Evolutionary conservation across 2,888 invertebrate genomes (phyloP), one percentile per base, ranked within the genome.

Genomic region (Chrysodeixis includens): DNA sequence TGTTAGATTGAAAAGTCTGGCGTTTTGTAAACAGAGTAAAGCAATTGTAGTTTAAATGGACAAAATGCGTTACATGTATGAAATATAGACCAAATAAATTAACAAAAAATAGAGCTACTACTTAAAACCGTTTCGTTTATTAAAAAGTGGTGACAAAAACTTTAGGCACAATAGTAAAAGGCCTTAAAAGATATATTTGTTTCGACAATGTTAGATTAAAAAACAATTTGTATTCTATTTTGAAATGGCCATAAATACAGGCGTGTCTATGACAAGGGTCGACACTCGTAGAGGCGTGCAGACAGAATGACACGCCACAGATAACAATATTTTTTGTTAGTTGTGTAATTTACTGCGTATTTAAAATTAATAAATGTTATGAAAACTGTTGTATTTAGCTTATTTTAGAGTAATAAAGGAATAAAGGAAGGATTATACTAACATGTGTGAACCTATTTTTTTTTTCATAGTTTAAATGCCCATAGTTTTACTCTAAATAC

Each of bases 251-350:
- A 83, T 79, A 79, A 81, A 81, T 75, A 73, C 68, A 69, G 69
- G 75, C 78, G 78, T 83, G 82, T 73, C 75, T 75, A 81, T 82
- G 83, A 83, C 78, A 82, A 76, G 83, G 83, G 83, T 82, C 72
- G 83, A 83, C 83, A 75, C 73, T 79, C 77, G 65, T 78, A 61
- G 72, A 74, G 67, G 77, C 76, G 82, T 74, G 74, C 69, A 72
- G 76, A 81, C 74, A 76, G 74, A 76, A 67, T 74, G 76, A 78
- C 79, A 78, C 65, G 81, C 76, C 68, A 69, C 68, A 71, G 76
- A 78, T 78, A 78, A 74, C 57, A 62, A 61, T 62, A 66, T 81
- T 70, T 77, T 76, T 71, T 71, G 64, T 73, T 63, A 66, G 46
- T 65, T 76, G 35, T 52, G 56, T 65, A 65, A 66, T 44, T 32